Conservation (phyloP, 2,797 vertebrate genomes). For the Coilia nasus region DNA sequence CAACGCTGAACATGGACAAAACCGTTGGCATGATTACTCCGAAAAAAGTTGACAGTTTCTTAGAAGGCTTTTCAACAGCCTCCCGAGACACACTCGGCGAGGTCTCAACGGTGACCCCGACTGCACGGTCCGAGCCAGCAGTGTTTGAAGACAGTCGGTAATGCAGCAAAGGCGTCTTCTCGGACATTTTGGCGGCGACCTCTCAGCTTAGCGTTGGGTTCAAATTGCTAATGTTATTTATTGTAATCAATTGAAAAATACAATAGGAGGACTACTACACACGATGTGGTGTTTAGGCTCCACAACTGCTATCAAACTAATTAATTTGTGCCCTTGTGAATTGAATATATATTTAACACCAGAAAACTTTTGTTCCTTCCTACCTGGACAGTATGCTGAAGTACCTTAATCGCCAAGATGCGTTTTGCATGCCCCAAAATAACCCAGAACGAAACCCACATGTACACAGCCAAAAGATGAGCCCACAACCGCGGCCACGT, state of each 20-base stretch:
- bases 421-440: too few relatives aligned
- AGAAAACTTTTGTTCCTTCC: neutral
- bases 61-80: neutral
- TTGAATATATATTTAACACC: too few relatives aligned
- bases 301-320: too few relatives aligned
- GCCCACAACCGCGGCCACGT: neutral
- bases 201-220: neutral
- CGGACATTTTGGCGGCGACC: constrained; percentile 52
- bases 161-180: constrained; percentile 59
- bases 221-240: neutral
- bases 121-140: neutral
- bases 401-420: too few relatives aligned
- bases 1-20: constrained; percentile 84
- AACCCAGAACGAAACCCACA: neutral
- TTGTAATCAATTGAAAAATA: too few relatives aligned
- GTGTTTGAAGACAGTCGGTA: constrained; percentile 51
- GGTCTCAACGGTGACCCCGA: neutral
- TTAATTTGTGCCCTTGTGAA: too few relatives aligned
- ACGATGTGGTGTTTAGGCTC: too few relatives aligned
- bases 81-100: neutral
- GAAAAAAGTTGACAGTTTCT: constrained; percentile 76
- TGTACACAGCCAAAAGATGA: neutral
- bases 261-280: too few relatives aligned
- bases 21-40: constrained; percentile 82
- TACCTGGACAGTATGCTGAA: too few relatives aligned